phyloP scores from a whole-genome alignment of 2,797 vertebrate species.

The Mareca penelope region DNA sequence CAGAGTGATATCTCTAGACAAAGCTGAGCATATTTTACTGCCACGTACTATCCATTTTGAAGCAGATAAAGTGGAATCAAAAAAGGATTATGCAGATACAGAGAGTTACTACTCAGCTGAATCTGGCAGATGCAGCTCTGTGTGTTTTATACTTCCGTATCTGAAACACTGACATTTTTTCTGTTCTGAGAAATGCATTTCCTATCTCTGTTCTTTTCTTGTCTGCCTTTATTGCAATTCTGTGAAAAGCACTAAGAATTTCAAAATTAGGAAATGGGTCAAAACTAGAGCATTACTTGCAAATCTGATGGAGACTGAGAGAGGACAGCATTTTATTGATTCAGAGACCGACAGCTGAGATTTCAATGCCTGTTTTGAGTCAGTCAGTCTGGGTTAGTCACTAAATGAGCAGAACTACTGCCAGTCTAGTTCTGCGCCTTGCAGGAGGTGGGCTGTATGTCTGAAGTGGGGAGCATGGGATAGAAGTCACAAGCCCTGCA shows the following conservation, averaged over 20 bases:
- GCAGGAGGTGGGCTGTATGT: not conserved
- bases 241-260: not conserved
- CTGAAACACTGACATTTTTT: not conserved
- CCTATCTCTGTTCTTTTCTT: not conserved
- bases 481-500: constrained; percentile 26
- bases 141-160: not conserved
- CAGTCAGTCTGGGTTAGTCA: not conserved
- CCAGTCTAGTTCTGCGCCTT: not conserved
- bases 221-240: not conserved
- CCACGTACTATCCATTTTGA: not conserved
- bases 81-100: not conserved
- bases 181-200: not conserved
- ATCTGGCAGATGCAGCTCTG: not conserved
- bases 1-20: not conserved
- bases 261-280: not conserved
- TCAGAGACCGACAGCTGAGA: not conserved
- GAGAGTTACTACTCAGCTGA: not conserved
- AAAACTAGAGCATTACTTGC: not conserved
- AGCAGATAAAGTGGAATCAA: not conserved
- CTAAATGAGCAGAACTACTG: not conserved
- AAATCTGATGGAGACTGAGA: not conserved
- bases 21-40: not conserved
- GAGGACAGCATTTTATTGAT: not conserved
- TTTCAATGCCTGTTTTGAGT: not conserved
- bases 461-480: not conserved